Percentiles rank a stretch among this genome's conserved stretches.
phyloP scores from a whole-genome alignment of 2,888 invertebrate species.

The Cyaniris semiargus region DNA sequence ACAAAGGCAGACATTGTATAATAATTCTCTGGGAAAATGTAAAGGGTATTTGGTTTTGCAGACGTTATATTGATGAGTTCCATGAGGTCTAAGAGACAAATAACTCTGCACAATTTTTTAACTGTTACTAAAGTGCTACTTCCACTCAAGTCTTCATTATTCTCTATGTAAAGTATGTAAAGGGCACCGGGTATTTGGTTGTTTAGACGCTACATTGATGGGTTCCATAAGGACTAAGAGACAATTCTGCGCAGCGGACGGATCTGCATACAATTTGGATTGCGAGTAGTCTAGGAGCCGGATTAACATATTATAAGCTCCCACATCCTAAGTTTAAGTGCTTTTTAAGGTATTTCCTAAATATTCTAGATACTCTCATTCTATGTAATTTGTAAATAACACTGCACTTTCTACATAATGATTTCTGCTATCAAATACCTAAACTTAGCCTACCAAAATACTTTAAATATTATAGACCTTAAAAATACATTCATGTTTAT shows the following conservation, averaged over 20 bases:
- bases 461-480: too few relatives aligned
- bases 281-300: conserved; percentile 15
- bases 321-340: background rate
- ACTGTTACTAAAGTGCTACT: too few relatives aligned
- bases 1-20: too few relatives aligned
- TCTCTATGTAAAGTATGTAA: background rate
- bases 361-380: background rate
- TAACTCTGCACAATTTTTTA: too few relatives aligned
- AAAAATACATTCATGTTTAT: too few relatives aligned
- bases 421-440: too few relatives aligned
- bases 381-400: background rate
- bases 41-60: background rate
- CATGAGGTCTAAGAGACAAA: too few relatives aligned
- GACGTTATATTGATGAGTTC: too few relatives aligned
- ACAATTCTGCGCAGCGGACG: background rate
- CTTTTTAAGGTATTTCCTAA: conserved; percentile 3
- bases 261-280: conserved; percentile 21
- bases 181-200: background rate
- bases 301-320: conserved; percentile 27
- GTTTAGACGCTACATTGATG: background rate
- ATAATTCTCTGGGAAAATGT: too few relatives aligned
- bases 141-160: too few relatives aligned
- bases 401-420: background rate
- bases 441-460: background rate
- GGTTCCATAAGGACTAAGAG: background rate